A percentile compares a stretch with the other conserved stretches of the same genome.
Evolutionary conservation across 2,888 invertebrate species (phyloP).

Genomic region (Acleris laterana): DNA sequence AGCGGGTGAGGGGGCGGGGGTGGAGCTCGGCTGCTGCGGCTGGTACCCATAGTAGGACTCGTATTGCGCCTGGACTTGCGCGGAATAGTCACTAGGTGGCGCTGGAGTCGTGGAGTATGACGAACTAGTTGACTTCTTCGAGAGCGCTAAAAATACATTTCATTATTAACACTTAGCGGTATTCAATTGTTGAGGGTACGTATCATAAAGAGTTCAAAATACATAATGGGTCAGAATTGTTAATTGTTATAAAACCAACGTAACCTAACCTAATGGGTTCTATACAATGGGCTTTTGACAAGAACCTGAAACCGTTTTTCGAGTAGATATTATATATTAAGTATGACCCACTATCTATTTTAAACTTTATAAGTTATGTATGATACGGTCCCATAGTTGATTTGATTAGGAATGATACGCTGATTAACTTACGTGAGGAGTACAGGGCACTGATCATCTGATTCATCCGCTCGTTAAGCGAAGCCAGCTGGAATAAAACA

Average conservation of each 20-base stretch:
- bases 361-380: constrained; percentile 1
- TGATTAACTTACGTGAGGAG: constrained; percentile 69
- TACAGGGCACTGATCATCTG: constrained; percentile 74
- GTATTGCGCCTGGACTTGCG: constrained; percentile 38
- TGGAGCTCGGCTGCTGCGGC: constrained; percentile 12
- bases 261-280: no score
- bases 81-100: constrained; percentile 43
- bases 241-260: no score
- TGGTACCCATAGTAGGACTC: constrained; percentile 42
- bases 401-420: constrained; percentile 10
- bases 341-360: background rate
- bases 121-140: constrained; percentile 38
- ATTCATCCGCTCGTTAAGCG: constrained; percentile 72
- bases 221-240: no score
- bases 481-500: constrained; percentile 59
- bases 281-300: no score
- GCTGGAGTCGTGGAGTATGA: constrained; percentile 42
- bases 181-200: no score
- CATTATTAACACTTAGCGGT: no score
- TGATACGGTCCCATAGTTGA: no score
- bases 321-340: background rate
- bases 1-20: constrained; percentile 39
- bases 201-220: no score
- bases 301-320: no score
- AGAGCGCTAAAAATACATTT: constrained; percentile 18